These are phyloP conservation scores for Lymantria dispar DNA, from an alignment of 2,888 invertebrate species.

Conservation along the genomic window DNA sequence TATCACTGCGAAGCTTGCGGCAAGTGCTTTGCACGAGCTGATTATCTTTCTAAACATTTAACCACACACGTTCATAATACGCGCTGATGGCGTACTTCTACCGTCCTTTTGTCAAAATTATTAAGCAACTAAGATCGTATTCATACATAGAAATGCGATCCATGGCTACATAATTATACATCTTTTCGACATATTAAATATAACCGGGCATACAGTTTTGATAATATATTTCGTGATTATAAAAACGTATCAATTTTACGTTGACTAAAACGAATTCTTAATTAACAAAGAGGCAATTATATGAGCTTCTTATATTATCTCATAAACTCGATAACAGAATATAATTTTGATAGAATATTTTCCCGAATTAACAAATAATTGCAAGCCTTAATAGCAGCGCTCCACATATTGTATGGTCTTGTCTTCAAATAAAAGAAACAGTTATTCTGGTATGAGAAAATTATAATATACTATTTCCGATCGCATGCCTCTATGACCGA, in stretches of 20 bases:
- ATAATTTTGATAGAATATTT: background rate
- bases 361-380: background rate
- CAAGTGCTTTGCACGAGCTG: conserved; percentile 94
- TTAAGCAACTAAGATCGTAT: too few species aligned
- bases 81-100: conserved; percentile 53
- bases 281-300: background rate
- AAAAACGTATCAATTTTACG: too few species aligned
- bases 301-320: background rate
- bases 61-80: conserved; percentile 93
- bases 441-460: background rate
- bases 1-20: conserved; percentile 96
- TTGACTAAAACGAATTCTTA: too few species aligned
- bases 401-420: background rate
- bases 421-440: background rate
- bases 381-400: background rate
- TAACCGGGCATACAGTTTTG: too few species aligned
- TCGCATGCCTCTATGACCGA: conserved; percentile 50
- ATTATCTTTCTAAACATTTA: conserved; percentile 94
- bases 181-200: too few species aligned
- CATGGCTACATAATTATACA: too few species aligned
- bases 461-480: conserved; percentile 2
- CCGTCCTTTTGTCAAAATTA: conserved; percentile 38
- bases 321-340: background rate
- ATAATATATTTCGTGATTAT: too few species aligned
- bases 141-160: too few species aligned